phyloP scores from a whole-genome alignment of 2,888 invertebrate genomes.

The Aricia artaxerxes region DNA sequence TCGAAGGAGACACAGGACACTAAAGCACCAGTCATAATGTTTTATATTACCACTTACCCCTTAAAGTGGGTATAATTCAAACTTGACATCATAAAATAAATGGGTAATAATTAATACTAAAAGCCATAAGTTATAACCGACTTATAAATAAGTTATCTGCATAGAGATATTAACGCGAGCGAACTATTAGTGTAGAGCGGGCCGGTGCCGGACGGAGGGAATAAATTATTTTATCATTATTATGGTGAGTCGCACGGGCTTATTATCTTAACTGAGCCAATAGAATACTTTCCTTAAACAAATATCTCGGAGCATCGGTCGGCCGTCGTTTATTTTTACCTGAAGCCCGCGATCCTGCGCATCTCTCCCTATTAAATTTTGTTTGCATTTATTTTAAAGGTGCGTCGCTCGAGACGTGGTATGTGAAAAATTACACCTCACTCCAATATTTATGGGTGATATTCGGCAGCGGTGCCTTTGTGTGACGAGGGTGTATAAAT shows the following conservation, averaged over 20 bases:
- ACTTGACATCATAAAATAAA: constrained; percentile 13
- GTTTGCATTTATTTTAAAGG: constrained; percentile 82
- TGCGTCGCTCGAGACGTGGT: constrained; percentile 79
- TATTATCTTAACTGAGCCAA: constrained; percentile 42
- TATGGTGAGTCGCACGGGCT: constrained; percentile 50
- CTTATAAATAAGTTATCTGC: constrained; percentile 17
- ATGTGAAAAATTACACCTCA: constrained; percentile 81
- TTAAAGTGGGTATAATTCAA: constrained; percentile 2
- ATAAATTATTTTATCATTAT: constrained; percentile 19
- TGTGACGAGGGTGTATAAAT: constrained; percentile 79
- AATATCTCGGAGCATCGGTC: constrained; percentile 70
- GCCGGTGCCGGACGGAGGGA: neutral
- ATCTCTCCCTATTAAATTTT: constrained; percentile 81
- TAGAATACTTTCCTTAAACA: constrained; percentile 55
- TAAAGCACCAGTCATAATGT: neutral
- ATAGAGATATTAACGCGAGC: constrained; percentile 20
- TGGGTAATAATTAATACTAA: constrained; percentile 12
- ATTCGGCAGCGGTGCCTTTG: constrained; percentile 81
- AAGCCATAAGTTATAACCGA: constrained; percentile 14
- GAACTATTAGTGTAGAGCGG: constrained; percentile 15
- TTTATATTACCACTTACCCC: neutral
- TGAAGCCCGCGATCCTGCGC: constrained; percentile 76
- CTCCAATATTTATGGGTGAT: constrained; percentile 81
- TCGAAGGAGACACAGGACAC: neutral
- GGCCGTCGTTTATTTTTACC: constrained; percentile 77